Conservation (phyloP, 2,113 vertebrate genomes). For the Chunga burmeisteri region DNA sequence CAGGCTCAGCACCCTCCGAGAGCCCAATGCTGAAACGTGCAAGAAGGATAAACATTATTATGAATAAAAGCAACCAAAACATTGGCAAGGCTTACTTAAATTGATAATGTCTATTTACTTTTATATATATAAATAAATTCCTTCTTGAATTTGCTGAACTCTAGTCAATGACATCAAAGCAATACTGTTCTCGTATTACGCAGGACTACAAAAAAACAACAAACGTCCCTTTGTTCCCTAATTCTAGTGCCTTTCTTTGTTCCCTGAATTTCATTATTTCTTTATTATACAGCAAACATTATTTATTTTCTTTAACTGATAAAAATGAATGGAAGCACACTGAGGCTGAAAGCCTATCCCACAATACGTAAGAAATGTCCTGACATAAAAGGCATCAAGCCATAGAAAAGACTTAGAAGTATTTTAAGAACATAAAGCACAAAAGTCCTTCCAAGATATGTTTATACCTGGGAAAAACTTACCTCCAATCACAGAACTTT, state of each 20-base stretch:
- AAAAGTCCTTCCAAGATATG: not conserved
- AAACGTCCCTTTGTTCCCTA: not conserved
- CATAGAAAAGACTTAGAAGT: not conserved
- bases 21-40: accelerated
- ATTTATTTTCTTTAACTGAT: constrained; percentile 27
- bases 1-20: not conserved
- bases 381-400: not conserved
- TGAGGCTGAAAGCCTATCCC: not conserved
- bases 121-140: not conserved
- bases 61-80: not conserved
- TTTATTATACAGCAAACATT: not conserved
- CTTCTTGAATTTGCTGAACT: not conserved
- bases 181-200: not conserved
- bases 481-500: not conserved
- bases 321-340: not conserved
- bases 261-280: constrained; percentile 2
- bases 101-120: not conserved
- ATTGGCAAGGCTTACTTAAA: not conserved
- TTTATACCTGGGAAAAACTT: not conserved
- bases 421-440: not conserved
- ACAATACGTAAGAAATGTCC: accelerated
- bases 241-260: not conserved
- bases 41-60: not conserved
- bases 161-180: constrained; percentile 8
- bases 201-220: not conserved